Base-by-base conservation (phyloP, 1,140 invertebrate genomes). In the Macrosteles quadrilineatus region DNA sequence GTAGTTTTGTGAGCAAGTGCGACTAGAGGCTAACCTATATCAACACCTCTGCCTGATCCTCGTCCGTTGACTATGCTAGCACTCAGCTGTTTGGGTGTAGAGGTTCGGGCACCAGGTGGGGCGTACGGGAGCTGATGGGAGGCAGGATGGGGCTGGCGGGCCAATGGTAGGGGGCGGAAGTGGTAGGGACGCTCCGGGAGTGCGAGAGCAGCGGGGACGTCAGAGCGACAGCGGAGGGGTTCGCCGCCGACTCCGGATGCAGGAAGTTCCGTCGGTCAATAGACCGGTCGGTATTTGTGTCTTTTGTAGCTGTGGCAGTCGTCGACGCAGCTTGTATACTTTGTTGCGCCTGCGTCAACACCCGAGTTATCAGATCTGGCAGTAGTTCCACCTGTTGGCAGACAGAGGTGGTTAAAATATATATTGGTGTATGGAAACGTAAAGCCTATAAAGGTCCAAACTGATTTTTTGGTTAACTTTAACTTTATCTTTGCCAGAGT, bases 261-360 rank as follows among this genome's bases (percentile, higher is more conserved):
- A 94, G 84, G 82, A 93, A 93, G 78, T 94, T 91, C 64, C 90
- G 85, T 67, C 90, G 82, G 77, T 92, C 90, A 75, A 92, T 90
- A 73, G 89, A 84, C 62, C 85, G 83, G 73, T 88, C 86, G 29
- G 81, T 79, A 76, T 36, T 55, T 40, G 11, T 65, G 66, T 63
- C 64, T 62, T 68, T 71, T 31, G 25, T 25, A 1, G 55, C 57
- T 74, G 14, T 50, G 6, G 14, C n/a, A 6, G 6, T 40, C 14
- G 14, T 50, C 14, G 14, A 19, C 89, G 88, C 73, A 90, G 88
- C 29, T 29, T 57, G 32, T 36, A 36, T 36, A 19, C 55, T 25
- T 23, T 57, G 70, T 80, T 85, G 84, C 75, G 90, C 88, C 73
- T 90, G 89, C 65, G 85, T 87, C 72, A 92, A 78, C 76, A 89